Percentiles rank a stretch among this genome's conserved stretches.
Conservation (phyloP, 2,113 vertebrate species). For the Cinclus mexicanus region DNA sequence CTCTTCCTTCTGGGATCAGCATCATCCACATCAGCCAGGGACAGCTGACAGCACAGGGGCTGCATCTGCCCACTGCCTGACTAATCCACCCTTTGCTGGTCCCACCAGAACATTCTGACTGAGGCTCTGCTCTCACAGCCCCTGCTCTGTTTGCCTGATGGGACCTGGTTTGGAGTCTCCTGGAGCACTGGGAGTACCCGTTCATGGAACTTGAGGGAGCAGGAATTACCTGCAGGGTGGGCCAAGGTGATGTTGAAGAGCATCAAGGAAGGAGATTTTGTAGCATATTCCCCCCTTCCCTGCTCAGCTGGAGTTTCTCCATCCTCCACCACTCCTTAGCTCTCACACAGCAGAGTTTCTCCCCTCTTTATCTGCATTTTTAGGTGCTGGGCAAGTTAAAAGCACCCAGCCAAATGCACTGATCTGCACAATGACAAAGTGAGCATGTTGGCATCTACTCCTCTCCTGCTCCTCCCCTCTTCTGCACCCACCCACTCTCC, state of each 20-base stretch:
- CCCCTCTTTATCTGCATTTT: not conserved
- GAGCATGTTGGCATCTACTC: not conserved
- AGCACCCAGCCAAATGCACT: not conserved
- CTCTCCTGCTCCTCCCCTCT: not conserved
- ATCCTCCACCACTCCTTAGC: not conserved
- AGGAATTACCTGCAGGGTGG: not conserved
- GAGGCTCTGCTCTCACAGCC: not conserved
- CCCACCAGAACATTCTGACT: not conserved
- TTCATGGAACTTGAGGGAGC: not conserved
- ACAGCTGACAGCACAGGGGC: not conserved
- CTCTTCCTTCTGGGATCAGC: not conserved
- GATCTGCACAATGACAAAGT: not conserved
- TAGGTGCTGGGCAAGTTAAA: not conserved
- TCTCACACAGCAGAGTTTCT: not conserved
- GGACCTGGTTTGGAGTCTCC: not conserved
- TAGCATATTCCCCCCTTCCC: not conserved
- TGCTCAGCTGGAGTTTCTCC: not conserved
- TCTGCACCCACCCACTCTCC: conserved; percentile 32
- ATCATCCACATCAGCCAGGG: not conserved
- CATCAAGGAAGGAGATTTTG: not conserved
- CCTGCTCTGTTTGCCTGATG: not conserved
- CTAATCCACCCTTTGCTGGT: not conserved
- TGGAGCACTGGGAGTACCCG: not conserved
- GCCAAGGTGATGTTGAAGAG: not conserved
- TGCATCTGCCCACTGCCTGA: not conserved